Conservation (phyloP, 2,888 invertebrate species). For the Idaea straminata region DNA sequence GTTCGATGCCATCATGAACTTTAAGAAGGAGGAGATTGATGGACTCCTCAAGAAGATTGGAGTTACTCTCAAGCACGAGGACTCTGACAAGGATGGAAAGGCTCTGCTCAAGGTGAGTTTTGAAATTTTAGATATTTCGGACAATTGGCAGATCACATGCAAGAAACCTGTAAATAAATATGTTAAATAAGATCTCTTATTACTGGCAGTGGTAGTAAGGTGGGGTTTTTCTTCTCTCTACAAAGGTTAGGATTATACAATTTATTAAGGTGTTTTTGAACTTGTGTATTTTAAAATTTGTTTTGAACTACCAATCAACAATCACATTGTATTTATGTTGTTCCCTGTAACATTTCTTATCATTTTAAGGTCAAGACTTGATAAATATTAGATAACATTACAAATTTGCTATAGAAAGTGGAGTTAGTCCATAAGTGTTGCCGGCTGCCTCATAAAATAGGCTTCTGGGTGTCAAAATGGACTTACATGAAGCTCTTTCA, state of each 20-base stretch:
- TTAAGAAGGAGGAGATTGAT: constrained; percentile 96
- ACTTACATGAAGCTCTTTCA: constrained; percentile 64
- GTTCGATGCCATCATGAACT: constrained; percentile 90
- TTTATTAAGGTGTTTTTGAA: too few species aligned
- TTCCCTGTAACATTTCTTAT: too few species aligned
- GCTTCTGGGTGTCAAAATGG: constrained; percentile 77
- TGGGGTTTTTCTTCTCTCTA: too few species aligned
- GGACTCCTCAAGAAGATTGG: constrained; percentile 93
- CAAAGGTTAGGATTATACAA: too few species aligned
- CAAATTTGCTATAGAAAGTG: background rate
- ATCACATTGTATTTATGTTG: too few species aligned
- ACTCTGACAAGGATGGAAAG: constrained; percentile 98
- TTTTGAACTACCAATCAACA: too few species aligned
- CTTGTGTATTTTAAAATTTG: too few species aligned
- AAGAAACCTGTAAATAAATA: too few species aligned
- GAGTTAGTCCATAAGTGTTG: constrained; percentile 72
- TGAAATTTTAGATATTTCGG: background rate
- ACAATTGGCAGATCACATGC: too few species aligned
- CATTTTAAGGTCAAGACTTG: too few species aligned
- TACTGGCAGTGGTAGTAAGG: too few species aligned
- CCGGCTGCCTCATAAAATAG: constrained; percentile 56
- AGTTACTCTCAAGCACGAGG: constrained; percentile 95
- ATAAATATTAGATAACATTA: background rate
- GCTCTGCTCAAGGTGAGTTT: constrained; percentile 89
- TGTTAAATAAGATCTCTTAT: too few species aligned